Conservation (phyloP, 2,888 invertebrate species). For the Lasioglossum calceatum region DNA sequence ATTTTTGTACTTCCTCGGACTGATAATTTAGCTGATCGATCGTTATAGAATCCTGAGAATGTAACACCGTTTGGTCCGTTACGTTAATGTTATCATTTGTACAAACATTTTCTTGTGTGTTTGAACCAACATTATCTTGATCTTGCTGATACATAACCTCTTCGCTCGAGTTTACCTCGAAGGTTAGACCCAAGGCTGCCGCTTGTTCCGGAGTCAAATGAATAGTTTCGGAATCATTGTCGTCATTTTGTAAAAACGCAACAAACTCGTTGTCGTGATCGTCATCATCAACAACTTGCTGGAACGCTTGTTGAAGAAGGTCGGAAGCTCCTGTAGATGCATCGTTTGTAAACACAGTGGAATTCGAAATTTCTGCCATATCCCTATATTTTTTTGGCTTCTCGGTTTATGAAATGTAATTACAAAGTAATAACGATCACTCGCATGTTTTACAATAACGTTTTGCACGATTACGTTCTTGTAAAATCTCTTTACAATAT, state of each 20-base stretch:
- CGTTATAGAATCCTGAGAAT: constrained; percentile 51
- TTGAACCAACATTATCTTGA: constrained; percentile 52
- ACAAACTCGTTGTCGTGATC: constrained; percentile 78
- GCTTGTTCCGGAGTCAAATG: constrained; percentile 82
- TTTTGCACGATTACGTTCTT: constrained; percentile 36
- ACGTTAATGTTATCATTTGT: constrained; percentile 46
- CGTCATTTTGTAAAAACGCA: constrained; percentile 79
- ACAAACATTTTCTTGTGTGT: constrained; percentile 36
- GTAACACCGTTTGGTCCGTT: constrained; percentile 46
- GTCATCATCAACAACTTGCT: constrained; percentile 79
- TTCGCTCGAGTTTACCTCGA: constrained; percentile 76
- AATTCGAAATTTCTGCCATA: constrained; percentile 77
- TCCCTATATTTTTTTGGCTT: constrained; percentile 37
- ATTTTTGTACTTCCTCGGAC: constrained; percentile 52
- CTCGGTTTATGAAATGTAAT: constrained; percentile 24
- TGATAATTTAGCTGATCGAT: constrained; percentile 62
- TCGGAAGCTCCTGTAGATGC: constrained; percentile 75
- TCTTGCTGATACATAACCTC: constrained; percentile 71
- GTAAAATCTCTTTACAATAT: constrained; percentile 35
- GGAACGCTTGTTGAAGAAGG: constrained; percentile 80
- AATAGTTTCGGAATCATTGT: constrained; percentile 79
- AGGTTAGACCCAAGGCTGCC: constrained; percentile 81
- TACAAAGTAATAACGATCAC: constrained; percentile 25
- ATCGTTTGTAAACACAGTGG: constrained; percentile 79
- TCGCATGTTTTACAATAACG: constrained; percentile 50